Evolutionary conservation across 2,888 invertebrate species (phyloP).

Genomic region (Disparrhopalites patrizii): DNA sequence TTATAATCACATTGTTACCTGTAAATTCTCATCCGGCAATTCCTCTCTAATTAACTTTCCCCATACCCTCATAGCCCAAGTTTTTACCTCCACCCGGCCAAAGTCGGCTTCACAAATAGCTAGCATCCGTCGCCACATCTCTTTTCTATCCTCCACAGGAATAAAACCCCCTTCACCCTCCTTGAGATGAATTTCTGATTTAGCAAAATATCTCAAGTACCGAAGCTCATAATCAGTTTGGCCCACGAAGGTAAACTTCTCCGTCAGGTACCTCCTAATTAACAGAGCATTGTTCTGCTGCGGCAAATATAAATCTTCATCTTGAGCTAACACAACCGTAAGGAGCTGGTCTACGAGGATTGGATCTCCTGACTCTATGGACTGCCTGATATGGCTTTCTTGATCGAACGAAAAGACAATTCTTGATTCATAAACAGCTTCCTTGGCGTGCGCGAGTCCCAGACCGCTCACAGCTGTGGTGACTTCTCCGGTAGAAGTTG

Average conservation of each 20-base stretch:
- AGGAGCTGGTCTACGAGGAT: neutral
- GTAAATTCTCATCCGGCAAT: slow-evolving; percentile 14
- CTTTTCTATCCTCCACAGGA: slow-evolving; percentile 6
- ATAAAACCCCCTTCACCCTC: slow-evolving; percentile 1
- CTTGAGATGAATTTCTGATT: neutral
- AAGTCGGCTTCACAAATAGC: slow-evolving; percentile 23
- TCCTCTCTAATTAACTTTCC: slow-evolving; percentile 27
- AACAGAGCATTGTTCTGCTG: neutral
- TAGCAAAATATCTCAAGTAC: slow-evolving; percentile 30
- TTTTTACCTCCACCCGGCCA: slow-evolving; percentile 35
- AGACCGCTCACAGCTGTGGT: no score
- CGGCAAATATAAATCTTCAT: no score
- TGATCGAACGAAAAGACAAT: neutral
- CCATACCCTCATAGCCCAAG: slow-evolving; percentile 23
- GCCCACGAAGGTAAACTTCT: neutral
- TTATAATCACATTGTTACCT: neutral
- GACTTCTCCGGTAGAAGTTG: slow-evolving; percentile 25
- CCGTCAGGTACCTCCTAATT: neutral
- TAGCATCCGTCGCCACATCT: slow-evolving; percentile 24
- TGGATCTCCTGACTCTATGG: neutral
- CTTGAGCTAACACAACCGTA: no score
- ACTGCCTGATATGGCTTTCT: neutral
- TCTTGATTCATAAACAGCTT: slow-evolving; percentile 21
- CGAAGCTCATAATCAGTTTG: slow-evolving; percentile 28
- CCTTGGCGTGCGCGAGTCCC: slow-evolving; percentile 33